phyloP scores from a whole-genome alignment of 2,888 invertebrate species.

The Octonoba sinensis region DNA sequence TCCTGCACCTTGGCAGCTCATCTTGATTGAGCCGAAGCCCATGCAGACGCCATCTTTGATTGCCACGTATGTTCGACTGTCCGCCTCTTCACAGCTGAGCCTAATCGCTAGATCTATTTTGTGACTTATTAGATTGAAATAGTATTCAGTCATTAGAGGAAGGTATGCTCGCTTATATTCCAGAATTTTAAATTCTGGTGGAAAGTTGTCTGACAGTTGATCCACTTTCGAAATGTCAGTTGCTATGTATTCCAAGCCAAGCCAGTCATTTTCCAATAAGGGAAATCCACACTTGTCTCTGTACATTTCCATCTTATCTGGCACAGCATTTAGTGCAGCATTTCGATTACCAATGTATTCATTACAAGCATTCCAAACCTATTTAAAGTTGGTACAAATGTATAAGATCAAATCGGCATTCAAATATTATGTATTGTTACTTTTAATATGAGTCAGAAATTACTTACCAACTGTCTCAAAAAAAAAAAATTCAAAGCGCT shows the following conservation, averaged over 20 bases:
- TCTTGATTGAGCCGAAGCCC: slow-evolving; percentile 33
- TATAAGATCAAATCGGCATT: no score
- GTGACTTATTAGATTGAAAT: slow-evolving; percentile 12
- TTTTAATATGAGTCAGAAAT: no score
- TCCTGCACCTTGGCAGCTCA: neutral
- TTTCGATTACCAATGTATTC: slow-evolving; percentile 38
- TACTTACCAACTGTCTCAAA: no score
- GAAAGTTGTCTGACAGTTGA: neutral
- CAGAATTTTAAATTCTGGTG: slow-evolving; percentile 10
- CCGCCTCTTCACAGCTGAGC: slow-evolving; percentile 10
- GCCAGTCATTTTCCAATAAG: slow-evolving; percentile 1
- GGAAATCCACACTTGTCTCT: slow-evolving; percentile 36
- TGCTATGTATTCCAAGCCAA: neutral
- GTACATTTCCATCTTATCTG: slow-evolving; percentile 31
- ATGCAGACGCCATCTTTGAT: slow-evolving; percentile 16
- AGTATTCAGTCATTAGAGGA: slow-evolving; percentile 15
- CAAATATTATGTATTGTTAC: no score
- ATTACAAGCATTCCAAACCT: slow-evolving; percentile 34
- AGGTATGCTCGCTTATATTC: neutral
- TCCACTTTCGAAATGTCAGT: neutral
- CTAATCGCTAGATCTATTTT: slow-evolving; percentile 4
- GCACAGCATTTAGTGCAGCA: slow-evolving; percentile 35
- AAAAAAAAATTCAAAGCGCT: no score
- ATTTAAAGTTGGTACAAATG: no score
- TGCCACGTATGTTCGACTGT: slow-evolving; percentile 35